Conservation (phyloP, 2,113 vertebrate genomes). For the Spea bombifrons region DNA sequence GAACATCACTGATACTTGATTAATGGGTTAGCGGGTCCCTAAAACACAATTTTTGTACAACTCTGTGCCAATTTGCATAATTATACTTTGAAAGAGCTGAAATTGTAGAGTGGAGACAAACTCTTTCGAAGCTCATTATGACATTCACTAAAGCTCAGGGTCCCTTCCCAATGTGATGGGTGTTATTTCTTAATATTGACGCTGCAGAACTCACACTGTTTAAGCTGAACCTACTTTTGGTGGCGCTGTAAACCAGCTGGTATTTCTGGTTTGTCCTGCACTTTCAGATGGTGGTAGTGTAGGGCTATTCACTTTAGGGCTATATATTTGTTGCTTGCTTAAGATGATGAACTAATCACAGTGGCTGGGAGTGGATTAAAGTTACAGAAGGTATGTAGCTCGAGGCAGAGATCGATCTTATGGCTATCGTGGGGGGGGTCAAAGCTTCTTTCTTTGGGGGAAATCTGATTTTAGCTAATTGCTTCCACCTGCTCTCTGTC, state of each 20-base stretch:
- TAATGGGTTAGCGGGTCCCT: neutral
- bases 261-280: constrained; percentile 34
- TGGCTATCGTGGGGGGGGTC: constrained; percentile 5
- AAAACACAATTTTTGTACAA: neutral
- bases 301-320: constrained; percentile 38
- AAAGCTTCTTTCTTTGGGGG: neutral
- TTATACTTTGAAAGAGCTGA: constrained; percentile 5
- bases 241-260: constrained; percentile 28
- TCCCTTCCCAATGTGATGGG: constrained; percentile 27
- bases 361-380: neutral
- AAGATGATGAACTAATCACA: constrained; percentile 9
- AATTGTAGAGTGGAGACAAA: constrained; percentile 23
- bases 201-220: constrained; percentile 24
- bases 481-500: constrained; percentile 20
- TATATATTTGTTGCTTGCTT: constrained; percentile 37
- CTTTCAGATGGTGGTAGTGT: neutral
- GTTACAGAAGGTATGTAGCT: constrained; percentile 7
- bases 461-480: constrained; percentile 17
- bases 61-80: neutral
- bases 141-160: constrained; percentile 28
- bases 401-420: neutral
- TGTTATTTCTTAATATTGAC: constrained; percentile 23
- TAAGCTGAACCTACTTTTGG: neutral
- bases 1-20: neutral
- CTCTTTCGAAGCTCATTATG: constrained; percentile 24